A percentile compares a stretch with the other conserved stretches of the same genome.
Evolutionary conservation across 2,113 vertebrate genomes (phyloP).

Genomic region (Eolophus roseicapilla): DNA sequence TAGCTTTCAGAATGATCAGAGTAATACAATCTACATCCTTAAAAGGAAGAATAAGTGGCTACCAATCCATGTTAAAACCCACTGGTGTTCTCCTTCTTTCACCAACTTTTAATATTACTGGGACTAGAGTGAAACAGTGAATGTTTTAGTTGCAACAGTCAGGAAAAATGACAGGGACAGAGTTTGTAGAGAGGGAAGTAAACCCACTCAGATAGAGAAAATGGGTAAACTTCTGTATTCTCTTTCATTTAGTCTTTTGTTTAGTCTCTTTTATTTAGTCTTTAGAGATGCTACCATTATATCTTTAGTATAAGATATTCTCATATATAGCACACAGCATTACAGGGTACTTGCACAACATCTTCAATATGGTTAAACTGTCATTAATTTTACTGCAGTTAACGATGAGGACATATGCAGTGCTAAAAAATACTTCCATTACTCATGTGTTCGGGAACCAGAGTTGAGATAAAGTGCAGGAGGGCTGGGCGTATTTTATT

Average conservation of each 20-base stretch:
- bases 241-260: not conserved
- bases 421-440: not conserved
- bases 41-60: not conserved
- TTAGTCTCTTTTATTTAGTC: not conserved
- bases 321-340: not conserved
- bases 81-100: not conserved
- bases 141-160: not conserved
- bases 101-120: not conserved
- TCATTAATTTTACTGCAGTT: not conserved
- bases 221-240: not conserved
- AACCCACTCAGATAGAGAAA: not conserved
- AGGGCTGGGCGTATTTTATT: not conserved
- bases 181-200: not conserved
- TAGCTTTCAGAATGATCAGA: not conserved
- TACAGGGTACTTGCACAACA: not conserved
- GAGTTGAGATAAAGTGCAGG: constrained; percentile 4
- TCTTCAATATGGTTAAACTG: not conserved
- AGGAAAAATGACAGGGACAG: not conserved
- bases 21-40: not conserved
- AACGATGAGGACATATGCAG: too few relatives aligned
- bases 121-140: not conserved
- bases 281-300: not conserved
- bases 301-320: not conserved
- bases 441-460: not conserved
- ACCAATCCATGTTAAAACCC: not conserved